These are phyloP conservation scores for Chrysina gloriosa DNA, from an alignment of 2,888 invertebrate genomes.

Conservation along the genomic window DNA sequence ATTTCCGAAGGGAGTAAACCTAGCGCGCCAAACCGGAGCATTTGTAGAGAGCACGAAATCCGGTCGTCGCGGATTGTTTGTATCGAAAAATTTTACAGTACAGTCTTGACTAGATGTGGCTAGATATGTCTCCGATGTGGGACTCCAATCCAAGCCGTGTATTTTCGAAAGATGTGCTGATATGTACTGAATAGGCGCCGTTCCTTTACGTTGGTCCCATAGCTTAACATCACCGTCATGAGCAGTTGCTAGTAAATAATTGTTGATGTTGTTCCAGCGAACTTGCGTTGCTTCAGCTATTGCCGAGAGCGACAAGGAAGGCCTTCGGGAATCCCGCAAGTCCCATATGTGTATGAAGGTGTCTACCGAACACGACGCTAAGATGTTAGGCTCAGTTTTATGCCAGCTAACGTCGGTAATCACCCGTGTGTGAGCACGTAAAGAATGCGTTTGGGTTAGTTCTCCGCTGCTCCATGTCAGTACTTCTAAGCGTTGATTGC, in stretches of 20 bases:
- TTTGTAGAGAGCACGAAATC: slow-evolving; percentile 87
- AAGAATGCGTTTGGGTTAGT: slow-evolving; percentile 76
- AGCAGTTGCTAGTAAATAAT: slow-evolving; percentile 89
- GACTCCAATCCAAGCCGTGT: slow-evolving; percentile 95
- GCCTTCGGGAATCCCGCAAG: slow-evolving; percentile 85
- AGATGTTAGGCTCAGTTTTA: slow-evolving; percentile 76
- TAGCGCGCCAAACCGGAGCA: slow-evolving; percentile 92
- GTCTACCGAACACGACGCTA: slow-evolving; percentile 93
- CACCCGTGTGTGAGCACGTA: slow-evolving; percentile 85
- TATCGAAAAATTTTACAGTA: slow-evolving; percentile 94
- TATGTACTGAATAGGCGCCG: slow-evolving; percentile 90
- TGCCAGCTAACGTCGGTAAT: slow-evolving; percentile 96
- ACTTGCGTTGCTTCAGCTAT: slow-evolving; percentile 95
- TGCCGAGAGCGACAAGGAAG: slow-evolving; percentile 85
- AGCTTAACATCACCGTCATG: slow-evolving; percentile 96
- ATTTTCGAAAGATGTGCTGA: slow-evolving; percentile 92
- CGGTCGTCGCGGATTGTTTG: slow-evolving; percentile 84
- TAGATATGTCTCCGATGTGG: slow-evolving; percentile 83
- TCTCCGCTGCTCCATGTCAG: slow-evolving; percentile 82
- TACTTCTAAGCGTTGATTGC: slow-evolving; percentile 88
- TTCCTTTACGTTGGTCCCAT: slow-evolving; percentile 93
- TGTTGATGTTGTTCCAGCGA: slow-evolving; percentile 89
- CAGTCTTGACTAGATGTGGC: slow-evolving; percentile 96
- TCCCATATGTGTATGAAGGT: slow-evolving; percentile 96
- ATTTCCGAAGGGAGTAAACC: slow-evolving; percentile 88